A percentile compares a stretch with the other conserved stretches of the same genome.
Conservation (phyloP, 1,140 invertebrate genomes). For the Stegodyphus mimosarum region DNA sequence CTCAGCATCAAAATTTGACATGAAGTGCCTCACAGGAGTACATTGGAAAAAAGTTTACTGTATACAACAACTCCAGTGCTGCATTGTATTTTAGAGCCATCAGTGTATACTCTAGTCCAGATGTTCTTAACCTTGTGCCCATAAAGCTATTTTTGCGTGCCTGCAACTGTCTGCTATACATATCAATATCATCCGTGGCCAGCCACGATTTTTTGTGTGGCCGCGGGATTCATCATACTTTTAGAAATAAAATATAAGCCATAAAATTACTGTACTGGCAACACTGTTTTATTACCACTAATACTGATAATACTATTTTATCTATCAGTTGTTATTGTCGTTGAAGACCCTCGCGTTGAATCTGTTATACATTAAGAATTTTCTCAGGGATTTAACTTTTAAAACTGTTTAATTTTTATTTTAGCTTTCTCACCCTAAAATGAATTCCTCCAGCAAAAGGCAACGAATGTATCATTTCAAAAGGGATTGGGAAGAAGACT, state of each 20-base stretch:
- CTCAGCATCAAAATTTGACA: too few relatives aligned
- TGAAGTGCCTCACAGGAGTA: too few relatives aligned
- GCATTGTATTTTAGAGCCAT: too few relatives aligned
- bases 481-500: not conserved
- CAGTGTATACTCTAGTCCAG: too few relatives aligned
- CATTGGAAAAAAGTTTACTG: too few relatives aligned
- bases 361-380: not conserved
- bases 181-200: not conserved
- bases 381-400: not conserved
- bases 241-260: not conserved
- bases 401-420: not conserved
- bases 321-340: not conserved
- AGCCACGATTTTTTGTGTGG: too few relatives aligned
- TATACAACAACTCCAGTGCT: too few relatives aligned
- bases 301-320: too few relatives aligned
- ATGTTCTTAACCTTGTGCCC: not conserved
- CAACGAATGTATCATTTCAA: conserved; percentile 1
- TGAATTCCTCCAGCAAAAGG: not conserved
- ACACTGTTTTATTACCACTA: not conserved
- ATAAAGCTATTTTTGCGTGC: not conserved
- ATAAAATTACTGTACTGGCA: not conserved
- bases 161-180: not conserved
- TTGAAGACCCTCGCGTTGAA: not conserved
- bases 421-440: not conserved
- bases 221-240: not conserved